A percentile compares a stretch with the other conserved stretches of the same genome.
These are phyloP conservation scores for Coreius guichenoti DNA, from an alignment of 2,797 vertebrate species.

Conservation along the genomic window DNA sequence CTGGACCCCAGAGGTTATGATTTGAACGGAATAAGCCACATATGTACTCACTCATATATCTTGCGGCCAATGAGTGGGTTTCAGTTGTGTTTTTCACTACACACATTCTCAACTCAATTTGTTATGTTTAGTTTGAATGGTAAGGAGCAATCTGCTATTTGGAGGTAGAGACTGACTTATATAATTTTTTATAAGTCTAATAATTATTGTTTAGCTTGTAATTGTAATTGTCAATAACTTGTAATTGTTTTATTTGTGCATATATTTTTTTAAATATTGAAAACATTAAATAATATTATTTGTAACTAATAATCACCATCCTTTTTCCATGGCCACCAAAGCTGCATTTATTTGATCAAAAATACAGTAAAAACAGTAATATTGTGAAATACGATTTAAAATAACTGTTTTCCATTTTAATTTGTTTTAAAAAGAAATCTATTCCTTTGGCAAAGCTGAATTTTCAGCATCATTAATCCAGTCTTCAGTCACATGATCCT, in stretches of 20 bases:
- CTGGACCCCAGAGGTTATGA: constrained; percentile 6
- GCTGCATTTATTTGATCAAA: neutral
- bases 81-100: constrained; percentile 22
- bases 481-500: neutral
- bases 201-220: neutral
- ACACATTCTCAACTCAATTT: constrained; percentile 10
- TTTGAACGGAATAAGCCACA: constrained; percentile 7
- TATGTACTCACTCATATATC: neutral
- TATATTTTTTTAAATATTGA: neutral
- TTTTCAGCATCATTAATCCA: neutral
- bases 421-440: neutral
- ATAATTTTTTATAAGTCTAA: neutral
- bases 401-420: neutral
- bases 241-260: neutral
- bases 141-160: too few relatives aligned
- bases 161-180: neutral
- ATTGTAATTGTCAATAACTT: too few relatives aligned
- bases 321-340: neutral
- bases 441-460: neutral
- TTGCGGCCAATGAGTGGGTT: neutral
- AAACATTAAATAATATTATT: neutral
- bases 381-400: neutral
- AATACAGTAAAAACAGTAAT: neutral
- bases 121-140: constrained; percentile 7
- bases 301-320: neutral